Percentiles rank a stretch among this genome's conserved stretches.
These are phyloP conservation scores for Hoplodrina blanda DNA, from an alignment of 2,888 invertebrate genomes.

Conservation along the genomic window DNA sequence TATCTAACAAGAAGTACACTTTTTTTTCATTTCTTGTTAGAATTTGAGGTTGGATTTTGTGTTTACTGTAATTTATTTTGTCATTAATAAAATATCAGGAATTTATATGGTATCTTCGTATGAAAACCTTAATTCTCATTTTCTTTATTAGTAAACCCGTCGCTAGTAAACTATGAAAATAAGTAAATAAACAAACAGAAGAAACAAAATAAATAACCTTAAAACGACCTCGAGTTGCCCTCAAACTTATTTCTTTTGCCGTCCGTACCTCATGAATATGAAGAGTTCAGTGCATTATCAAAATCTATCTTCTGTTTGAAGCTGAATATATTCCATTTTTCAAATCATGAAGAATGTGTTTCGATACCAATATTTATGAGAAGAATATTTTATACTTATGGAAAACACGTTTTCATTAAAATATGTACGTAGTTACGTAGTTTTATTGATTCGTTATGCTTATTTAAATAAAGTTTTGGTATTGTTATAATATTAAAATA, in stretches of 20 bases:
- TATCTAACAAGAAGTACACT: not conserved
- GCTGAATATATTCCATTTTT: conserved; percentile 47
- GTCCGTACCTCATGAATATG: conserved; percentile 64
- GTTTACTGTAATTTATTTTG: too few species aligned
- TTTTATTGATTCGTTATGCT: conserved; percentile 18
- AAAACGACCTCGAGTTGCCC: not conserved
- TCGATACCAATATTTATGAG: conserved; percentile 52
- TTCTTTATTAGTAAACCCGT: too few species aligned
- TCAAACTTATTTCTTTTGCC: conserved; percentile 12
- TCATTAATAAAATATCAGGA: too few species aligned
- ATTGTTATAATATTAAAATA: not conserved
- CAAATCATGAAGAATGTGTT: conserved; percentile 39
- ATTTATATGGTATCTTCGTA: too few species aligned
- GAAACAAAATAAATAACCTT: too few species aligned
- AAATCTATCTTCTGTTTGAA: conserved; percentile 55
- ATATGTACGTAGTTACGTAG: conserved; percentile 32
- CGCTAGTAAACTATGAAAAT: too few species aligned
- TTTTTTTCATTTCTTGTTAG: not conserved
- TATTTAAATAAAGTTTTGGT: conserved; percentile 32
- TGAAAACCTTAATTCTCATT: too few species aligned
- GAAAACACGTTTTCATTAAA: conserved; percentile 30
- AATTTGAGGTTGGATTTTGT: not conserved
- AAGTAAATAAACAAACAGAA: too few species aligned
- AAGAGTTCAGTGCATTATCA: conserved; percentile 66
- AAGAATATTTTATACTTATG: conserved; percentile 13